phyloP scores from a whole-genome alignment of 2,797 vertebrate genomes.

The Hozukius guyotensis region DNA sequence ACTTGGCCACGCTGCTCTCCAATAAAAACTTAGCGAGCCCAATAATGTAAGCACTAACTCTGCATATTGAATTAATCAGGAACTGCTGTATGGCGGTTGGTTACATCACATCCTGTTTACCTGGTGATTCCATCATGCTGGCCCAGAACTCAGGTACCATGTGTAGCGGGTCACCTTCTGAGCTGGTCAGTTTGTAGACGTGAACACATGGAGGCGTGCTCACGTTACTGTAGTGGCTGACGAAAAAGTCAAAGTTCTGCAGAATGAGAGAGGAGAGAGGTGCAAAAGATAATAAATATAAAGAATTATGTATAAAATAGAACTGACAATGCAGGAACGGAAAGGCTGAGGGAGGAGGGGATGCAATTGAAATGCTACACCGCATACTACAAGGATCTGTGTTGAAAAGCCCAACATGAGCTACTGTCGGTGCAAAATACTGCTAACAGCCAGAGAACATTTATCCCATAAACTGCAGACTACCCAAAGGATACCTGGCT shows the following conservation, averaged over 20 bases:
- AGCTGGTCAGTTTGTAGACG: slow-evolving; percentile 91
- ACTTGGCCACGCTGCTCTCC: slow-evolving; percentile 3
- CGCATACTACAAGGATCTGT: not conserved
- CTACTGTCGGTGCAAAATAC: not conserved
- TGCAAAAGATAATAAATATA: not conserved
- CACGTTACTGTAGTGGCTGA: slow-evolving; percentile 98
- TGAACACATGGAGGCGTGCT: slow-evolving; percentile 95
- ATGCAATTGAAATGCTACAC: not conserved
- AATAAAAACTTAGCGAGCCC: not conserved
- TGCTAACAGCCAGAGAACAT: not conserved
- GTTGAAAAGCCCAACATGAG: not conserved
- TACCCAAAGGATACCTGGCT: not conserved
- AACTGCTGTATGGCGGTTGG: not conserved
- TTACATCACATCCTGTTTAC: slow-evolving; percentile 71
- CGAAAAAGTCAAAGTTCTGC: slow-evolving; percentile 98
- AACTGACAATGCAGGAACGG: not conserved
- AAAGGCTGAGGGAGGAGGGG: not conserved
- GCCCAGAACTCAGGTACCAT: slow-evolving; percentile 95
- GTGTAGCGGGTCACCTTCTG: slow-evolving; percentile 85
- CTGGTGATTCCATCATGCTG: slow-evolving; percentile 98
- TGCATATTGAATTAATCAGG: not conserved
- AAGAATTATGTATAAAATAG: not conserved
- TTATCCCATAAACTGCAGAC: not conserved
- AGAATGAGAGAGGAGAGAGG: not conserved
- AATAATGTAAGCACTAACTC: not conserved